Percentiles rank a stretch among this genome's conserved stretches.
Evolutionary conservation across 2,888 invertebrate species (phyloP).

Genomic region (Alloplasta piceator): DNA sequence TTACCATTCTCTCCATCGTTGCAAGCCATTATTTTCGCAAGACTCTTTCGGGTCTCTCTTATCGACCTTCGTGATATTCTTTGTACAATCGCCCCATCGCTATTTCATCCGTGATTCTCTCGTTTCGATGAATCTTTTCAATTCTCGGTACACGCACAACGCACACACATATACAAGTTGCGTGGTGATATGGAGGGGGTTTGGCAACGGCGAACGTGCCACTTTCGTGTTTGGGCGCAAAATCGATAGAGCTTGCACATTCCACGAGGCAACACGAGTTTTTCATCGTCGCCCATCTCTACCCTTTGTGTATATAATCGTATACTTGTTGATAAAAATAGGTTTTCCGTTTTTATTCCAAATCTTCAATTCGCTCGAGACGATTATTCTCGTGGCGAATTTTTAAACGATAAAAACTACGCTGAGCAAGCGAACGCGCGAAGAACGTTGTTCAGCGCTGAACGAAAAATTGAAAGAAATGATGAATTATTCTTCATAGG

Average conservation of each 20-base stretch:
- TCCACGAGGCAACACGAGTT: constrained; percentile 63
- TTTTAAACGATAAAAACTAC: background rate
- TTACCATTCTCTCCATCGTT: background rate
- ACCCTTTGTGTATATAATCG: constrained; percentile 13
- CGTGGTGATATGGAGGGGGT: background rate
- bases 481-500: too few species aligned
- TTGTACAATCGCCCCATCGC: background rate
- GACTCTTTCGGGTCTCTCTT: background rate
- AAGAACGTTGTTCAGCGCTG: too few species aligned
- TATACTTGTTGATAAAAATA: constrained; percentile 64
- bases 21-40: constrained; percentile 14
- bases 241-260: constrained; percentile 75
- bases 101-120: background rate
- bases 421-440: too few species aligned
- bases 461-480: too few species aligned
- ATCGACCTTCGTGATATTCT: constrained; percentile 27
- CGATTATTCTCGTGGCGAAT: background rate
- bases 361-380: too few species aligned
- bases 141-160: background rate
- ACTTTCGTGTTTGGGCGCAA: constrained; percentile 72
- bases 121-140: background rate
- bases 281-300: constrained; percentile 28
- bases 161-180: background rate
- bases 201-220: constrained; percentile 65
- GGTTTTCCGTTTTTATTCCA: constrained; percentile 2